Evolutionary conservation across 1,140 invertebrate genomes (phyloP).

Genomic region (Drosophila takahashii): DNA sequence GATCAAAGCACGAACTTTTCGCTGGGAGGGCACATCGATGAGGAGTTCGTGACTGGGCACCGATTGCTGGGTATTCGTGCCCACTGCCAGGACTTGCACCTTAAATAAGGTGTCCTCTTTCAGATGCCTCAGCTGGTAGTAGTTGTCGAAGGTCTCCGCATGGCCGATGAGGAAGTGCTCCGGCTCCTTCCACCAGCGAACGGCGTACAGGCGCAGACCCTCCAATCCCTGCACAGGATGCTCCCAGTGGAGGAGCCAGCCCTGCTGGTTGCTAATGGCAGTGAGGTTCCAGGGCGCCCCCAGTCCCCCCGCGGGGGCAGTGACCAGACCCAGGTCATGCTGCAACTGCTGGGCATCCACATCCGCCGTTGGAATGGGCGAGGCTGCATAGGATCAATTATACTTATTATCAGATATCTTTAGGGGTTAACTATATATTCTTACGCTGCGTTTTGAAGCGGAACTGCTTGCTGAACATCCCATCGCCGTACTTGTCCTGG

Average conservation of each 20-base stretch:
- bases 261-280: conserved; percentile 86
- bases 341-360: conserved; percentile 58
- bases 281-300: conserved; percentile 89
- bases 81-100: conserved; percentile 88
- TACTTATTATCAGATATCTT: not conserved
- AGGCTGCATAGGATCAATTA: conserved; percentile 13
- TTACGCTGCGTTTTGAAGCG: conserved; percentile 90
- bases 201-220: conserved; percentile 86
- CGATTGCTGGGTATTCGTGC: conserved; percentile 86
- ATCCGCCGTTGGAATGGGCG: conserved; percentile 45
- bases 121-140: conserved; percentile 87
- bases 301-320: conserved; percentile 75
- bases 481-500: conserved; percentile 94
- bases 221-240: conserved; percentile 87
- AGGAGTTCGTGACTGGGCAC: conserved; percentile 86
- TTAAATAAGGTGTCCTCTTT: conserved; percentile 88
- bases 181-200: conserved; percentile 87
- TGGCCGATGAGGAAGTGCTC: conserved; percentile 87
- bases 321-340: conserved; percentile 47
- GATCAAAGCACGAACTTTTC: conserved; percentile 87
- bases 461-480: conserved; percentile 94
- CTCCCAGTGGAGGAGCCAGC: conserved; percentile 90
- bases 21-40: conserved; percentile 87
- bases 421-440: too few relatives aligned
- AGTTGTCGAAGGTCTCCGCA: conserved; percentile 88